Evolutionary conservation across 2,797 vertebrate genomes (phyloP).

Genomic region (Holocentrus rufus): DNA sequence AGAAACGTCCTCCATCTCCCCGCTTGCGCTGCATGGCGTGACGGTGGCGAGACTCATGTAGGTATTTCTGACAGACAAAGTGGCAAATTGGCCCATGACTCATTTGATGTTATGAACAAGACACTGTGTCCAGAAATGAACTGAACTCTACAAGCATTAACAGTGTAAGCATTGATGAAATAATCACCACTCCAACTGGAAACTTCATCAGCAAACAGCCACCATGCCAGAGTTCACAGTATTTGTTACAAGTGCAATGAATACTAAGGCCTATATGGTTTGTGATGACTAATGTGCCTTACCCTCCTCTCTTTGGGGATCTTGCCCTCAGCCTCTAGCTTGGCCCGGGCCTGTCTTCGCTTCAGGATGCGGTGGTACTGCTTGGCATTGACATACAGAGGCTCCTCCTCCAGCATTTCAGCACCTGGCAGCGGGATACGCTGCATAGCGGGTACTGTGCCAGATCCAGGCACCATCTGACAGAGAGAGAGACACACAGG

Average conservation of each 20-base stretch:
- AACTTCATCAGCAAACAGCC: too few species aligned
- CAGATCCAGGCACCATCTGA: constrained; percentile 96
- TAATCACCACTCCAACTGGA: background rate
- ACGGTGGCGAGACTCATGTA: constrained; percentile 95
- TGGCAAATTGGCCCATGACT: background rate
- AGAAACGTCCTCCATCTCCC: constrained; percentile 96
- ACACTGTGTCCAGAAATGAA: background rate
- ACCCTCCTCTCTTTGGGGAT: constrained; percentile 98
- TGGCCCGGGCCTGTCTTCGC: constrained; percentile 93
- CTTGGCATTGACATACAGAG: constrained; percentile 89
- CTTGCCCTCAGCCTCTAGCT: constrained; percentile 97
- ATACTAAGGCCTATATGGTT: too few species aligned
- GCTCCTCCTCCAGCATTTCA: constrained; percentile 98
- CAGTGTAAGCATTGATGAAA: too few species aligned
- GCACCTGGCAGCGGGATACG: constrained; percentile 96
- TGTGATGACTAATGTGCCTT: constrained; percentile 44
- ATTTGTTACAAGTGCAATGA: too few species aligned
- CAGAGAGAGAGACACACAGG: constrained; percentile 33
- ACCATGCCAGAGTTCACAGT: too few species aligned
- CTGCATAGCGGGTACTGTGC: constrained; percentile 92
- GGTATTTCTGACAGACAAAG: constrained; percentile 88
- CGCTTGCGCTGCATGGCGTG: constrained; percentile 97
- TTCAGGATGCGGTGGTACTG: constrained; percentile 92
- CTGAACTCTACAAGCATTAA: background rate
- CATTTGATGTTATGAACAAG: background rate